phyloP scores from a whole-genome alignment of 2,888 invertebrate species.

The Dynastes tityus region DNA sequence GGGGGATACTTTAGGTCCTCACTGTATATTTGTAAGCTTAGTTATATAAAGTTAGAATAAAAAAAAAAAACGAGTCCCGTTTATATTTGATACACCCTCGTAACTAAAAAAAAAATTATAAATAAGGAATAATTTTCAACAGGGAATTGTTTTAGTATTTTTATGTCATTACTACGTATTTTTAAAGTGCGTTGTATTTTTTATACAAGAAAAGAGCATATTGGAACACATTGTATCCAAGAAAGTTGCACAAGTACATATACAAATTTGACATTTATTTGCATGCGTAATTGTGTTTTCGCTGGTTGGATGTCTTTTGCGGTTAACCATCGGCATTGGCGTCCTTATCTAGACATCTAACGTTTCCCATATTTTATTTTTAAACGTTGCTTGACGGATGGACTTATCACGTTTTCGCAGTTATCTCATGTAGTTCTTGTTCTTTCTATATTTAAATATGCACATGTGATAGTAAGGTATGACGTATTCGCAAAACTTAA shows the following conservation, averaged over 20 bases:
- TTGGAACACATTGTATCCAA: no score
- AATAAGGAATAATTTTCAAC: no score
- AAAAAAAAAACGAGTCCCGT: no score
- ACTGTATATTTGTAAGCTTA: no score
- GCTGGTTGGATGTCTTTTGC: constrained; percentile 11
- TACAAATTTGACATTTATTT: neutral
- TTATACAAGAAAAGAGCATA: no score
- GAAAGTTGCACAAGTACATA: neutral
- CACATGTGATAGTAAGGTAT: constrained; percentile 15
- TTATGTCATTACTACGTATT: no score
- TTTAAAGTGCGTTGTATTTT: no score
- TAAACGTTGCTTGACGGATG: constrained; percentile 24
- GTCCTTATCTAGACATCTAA: neutral
- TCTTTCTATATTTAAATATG: constrained; percentile 5
- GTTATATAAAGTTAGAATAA: no score
- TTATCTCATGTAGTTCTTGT: constrained; percentile 27
- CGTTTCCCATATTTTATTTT: constrained; percentile 31
- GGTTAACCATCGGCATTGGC: neutral
- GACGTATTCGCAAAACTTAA: constrained; percentile 30
- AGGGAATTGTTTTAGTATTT: no score
- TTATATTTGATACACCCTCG: no score
- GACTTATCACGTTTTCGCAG: constrained; percentile 35
- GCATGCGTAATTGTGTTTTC: neutral
- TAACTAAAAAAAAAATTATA: no score
- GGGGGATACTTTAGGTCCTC: no score